Evolutionary conservation across 1,140 invertebrate genomes (phyloP).

Genomic region (Zaprionus lachaisei): DNA sequence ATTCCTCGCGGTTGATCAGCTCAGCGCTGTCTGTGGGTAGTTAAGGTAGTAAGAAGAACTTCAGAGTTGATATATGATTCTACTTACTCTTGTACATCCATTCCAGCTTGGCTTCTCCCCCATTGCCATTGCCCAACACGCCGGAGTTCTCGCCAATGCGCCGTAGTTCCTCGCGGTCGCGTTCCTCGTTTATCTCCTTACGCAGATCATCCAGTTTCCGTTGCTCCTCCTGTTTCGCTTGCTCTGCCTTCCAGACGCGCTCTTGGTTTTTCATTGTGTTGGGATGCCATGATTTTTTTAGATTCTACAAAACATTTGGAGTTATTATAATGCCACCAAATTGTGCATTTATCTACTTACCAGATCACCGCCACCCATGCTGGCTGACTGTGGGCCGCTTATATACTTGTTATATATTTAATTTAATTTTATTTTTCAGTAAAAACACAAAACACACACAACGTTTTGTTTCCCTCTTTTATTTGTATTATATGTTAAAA

Average conservation of each 20-base stretch:
- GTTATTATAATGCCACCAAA: neutral
- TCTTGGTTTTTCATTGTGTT: constrained; percentile 92
- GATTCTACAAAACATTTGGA: constrained; percentile 85
- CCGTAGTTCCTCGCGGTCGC: constrained; percentile 88
- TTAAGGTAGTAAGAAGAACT: neutral
- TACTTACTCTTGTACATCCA: constrained; percentile 95
- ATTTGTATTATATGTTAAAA: constrained; percentile 20
- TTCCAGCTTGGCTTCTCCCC: constrained; percentile 89
- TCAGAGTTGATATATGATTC: too few species aligned
- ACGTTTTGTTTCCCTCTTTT: constrained; percentile 45
- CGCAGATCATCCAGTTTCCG: constrained; percentile 89
- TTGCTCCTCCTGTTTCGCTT: constrained; percentile 89
- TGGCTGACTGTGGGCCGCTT: neutral
- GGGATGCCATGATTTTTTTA: constrained; percentile 93
- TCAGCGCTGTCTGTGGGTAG: constrained; percentile 60
- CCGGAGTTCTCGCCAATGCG: constrained; percentile 87
- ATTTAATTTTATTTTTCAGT: constrained; percentile 6
- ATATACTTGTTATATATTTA: neutral
- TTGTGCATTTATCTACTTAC: constrained; percentile 75
- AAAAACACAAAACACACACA: constrained; percentile 21
- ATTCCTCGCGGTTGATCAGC: constrained; percentile 92
- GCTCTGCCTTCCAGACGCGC: constrained; percentile 91
- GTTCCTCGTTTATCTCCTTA: constrained; percentile 88
- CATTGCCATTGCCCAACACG: constrained; percentile 85
- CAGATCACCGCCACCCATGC: constrained; percentile 87